phyloP scores from a whole-genome alignment of 2,113 vertebrate genomes.

The Bubalus kerabau region DNA sequence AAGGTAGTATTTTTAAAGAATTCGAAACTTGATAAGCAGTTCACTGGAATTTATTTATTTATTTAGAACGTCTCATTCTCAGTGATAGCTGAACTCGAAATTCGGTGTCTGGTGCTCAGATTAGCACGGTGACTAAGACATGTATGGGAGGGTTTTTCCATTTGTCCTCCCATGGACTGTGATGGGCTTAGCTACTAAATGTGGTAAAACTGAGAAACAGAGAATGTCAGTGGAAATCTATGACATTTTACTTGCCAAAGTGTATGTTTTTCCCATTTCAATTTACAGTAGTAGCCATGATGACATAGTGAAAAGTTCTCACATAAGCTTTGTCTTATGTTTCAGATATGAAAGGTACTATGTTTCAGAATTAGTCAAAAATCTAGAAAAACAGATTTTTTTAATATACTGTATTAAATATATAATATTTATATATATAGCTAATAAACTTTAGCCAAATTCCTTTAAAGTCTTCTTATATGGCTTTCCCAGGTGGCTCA shows the following conservation, averaged over 20 bases:
- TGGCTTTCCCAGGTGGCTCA: background rate
- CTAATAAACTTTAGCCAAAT: background rate
- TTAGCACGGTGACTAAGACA: background rate
- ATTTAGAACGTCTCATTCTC: background rate
- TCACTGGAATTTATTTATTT: background rate
- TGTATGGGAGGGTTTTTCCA: background rate
- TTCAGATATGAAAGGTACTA: background rate
- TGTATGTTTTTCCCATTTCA: background rate
- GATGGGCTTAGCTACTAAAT: background rate
- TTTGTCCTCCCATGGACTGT: background rate
- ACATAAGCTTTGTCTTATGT: background rate
- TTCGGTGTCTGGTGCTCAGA: background rate
- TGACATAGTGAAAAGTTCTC: background rate
- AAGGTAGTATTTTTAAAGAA: conserved; percentile 9
- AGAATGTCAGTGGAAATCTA: background rate
- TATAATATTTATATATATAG: background rate
- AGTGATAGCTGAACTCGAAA: background rate
- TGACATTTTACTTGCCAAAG: background rate
- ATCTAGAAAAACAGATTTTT: background rate
- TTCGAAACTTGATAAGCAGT: background rate
- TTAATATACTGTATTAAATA: too few relatives aligned
- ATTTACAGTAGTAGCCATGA: background rate
- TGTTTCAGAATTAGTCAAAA: background rate
- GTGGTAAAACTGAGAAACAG: background rate
- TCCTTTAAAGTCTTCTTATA: background rate